Evolutionary conservation across 2,888 invertebrate genomes (phyloP).

Genomic region (Phortica okadai): DNA sequence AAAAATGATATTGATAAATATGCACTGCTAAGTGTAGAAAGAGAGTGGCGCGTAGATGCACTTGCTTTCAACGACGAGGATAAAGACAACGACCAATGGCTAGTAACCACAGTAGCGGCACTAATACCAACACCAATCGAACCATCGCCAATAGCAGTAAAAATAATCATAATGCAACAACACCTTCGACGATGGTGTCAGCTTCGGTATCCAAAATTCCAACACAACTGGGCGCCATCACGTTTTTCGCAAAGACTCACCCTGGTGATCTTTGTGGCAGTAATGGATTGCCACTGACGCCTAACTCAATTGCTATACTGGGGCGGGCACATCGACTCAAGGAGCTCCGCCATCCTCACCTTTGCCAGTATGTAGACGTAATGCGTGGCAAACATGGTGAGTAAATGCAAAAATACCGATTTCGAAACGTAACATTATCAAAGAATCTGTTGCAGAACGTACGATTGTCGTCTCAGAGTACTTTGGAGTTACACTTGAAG

Average conservation of each 20-base stretch:
- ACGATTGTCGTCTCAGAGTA: conserved; percentile 90
- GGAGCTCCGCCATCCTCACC: conserved; percentile 85
- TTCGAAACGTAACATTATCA: background rate
- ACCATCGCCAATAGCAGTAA: background rate
- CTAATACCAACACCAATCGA: background rate
- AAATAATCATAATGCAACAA: background rate
- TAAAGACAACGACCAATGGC: background rate
- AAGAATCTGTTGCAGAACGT: conserved; percentile 79
- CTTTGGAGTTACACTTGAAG: conserved; percentile 82
- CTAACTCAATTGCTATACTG: conserved; percentile 95
- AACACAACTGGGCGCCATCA: conserved; percentile 85
- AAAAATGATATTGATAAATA: too few relatives aligned
- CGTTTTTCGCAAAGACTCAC: conserved; percentile 93
- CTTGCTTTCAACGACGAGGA: background rate
- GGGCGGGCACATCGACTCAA: conserved; percentile 91
- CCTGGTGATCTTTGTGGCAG: conserved; percentile 94
- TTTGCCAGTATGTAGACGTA: conserved; percentile 94
- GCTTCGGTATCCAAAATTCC: conserved; percentile 19
- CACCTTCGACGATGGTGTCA: too few relatives aligned
- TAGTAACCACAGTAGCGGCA: background rate
- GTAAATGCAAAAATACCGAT: conserved; percentile 39
- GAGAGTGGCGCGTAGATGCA: background rate
- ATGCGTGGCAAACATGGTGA: conserved; percentile 95
- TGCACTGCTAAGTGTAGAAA: background rate
- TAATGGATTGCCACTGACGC: conserved; percentile 96